Evolutionary conservation across 53 echinoderm and acorn worm species (phyloP).

Genomic region (Stichopus horrens): DNA sequence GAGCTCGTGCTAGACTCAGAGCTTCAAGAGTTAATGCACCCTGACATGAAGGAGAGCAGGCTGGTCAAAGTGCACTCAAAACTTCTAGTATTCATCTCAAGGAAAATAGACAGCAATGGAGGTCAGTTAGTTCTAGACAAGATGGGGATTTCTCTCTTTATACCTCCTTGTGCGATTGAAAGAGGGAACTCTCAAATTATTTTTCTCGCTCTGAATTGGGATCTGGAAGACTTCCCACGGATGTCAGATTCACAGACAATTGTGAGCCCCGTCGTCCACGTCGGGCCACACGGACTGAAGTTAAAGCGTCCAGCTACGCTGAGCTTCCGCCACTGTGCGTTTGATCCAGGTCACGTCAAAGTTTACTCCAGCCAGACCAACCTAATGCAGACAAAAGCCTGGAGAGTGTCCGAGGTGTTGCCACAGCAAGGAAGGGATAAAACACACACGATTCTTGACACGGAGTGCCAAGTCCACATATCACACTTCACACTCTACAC

Average conservation of each 20-base stretch:
- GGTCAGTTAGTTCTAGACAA: constrained; percentile 70
- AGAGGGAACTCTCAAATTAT: constrained; percentile 61
- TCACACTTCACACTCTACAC: constrained; percentile 90
- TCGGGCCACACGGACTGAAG: constrained; percentile 82
- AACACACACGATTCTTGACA: constrained; percentile 56
- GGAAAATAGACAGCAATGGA: constrained; percentile 66
- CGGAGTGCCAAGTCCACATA: constrained; percentile 73
- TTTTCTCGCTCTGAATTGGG: constrained; percentile 87
- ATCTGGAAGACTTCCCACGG: constrained; percentile 75
- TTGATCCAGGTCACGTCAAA: constrained; percentile 54
- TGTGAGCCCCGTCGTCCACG: constrained; percentile 88
- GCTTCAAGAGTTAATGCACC: constrained; percentile 47
- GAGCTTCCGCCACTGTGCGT: constrained; percentile 84
- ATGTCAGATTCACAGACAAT: constrained; percentile 66
- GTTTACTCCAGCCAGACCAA: constrained; percentile 85
- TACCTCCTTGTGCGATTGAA: constrained; percentile 82
- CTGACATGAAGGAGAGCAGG: constrained; percentile 68
- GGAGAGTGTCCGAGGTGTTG: constrained; percentile 47
- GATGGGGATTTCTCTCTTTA: constrained; percentile 92
- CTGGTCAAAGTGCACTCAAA: constrained; percentile 61
- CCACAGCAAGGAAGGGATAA: constrained; percentile 37
- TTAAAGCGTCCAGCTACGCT: constrained; percentile 71
- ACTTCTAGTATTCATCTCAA: constrained; percentile 77
- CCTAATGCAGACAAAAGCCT: constrained; percentile 69
- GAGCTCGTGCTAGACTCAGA: constrained; percentile 26